Evolutionary conservation across 1,140 invertebrate species (phyloP), one percentile per base, ranked within the genome.

Genomic region (Amyelois transitella): DNA sequence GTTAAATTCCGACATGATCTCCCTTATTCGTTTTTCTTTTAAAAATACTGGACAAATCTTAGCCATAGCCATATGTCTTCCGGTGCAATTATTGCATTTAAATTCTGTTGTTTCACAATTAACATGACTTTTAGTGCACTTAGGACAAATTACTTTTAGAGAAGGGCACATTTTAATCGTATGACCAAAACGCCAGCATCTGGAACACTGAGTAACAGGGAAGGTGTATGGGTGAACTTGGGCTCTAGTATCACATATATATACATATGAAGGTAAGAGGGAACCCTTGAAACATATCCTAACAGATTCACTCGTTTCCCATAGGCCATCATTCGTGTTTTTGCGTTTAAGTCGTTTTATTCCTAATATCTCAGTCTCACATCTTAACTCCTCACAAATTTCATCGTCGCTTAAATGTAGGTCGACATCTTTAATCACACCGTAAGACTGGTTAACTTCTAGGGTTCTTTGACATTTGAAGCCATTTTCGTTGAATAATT

Each of bases 111-210:
- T 58, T 19, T 62, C 59, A 38, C 69, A 72, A 47, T 72, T 72
- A 18, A 8, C 53, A 55, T 69, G 69, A 18, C 54, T 22, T 17
- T 22, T 51, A n/a, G 53, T 51, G 22, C 66, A 72, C 21, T 72
- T 72, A 1, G 69, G 63, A 21, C 69, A 72, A 2, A 66, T 21
- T 3, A 59, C 25, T 55, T 61, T 66, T 14, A 62, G 60, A 2
- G 54, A 51, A 0, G 51, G 43, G 22, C 66, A 69, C 10, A 44
- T 49, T 6, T 32, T 53, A 8, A 38, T 32, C 6, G 25, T 18
- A 24, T 69, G 66, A 10, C 58, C 61, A 50, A 52, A 64, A 21
- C 43, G 43, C 67, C 67, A 66, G 47, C 64, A 64, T 2, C 7
- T 10, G 1, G 55, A 53, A 43, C 60, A 69, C 21, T 66, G 60